Evolutionary conservation across 2,113 vertebrate species (phyloP), one percentile per base, ranked within the genome.

Genomic region (Anguilla rostrata): DNA sequence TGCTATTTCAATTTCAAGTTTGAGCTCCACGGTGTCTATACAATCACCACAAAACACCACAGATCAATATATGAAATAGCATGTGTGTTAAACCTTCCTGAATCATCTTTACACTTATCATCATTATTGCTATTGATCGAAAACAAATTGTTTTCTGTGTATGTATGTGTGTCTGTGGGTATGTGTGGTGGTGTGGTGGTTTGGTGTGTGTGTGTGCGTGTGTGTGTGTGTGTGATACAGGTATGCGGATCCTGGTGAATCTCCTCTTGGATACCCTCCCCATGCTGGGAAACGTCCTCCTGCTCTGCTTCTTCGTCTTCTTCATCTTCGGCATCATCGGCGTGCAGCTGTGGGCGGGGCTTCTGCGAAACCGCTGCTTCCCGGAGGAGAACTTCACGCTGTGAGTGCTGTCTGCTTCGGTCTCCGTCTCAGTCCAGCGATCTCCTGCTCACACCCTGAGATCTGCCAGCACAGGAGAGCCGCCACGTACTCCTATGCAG

Each of bases 221-320:
- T 60, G 18, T 66, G 40, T 78, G 20, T 66, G 82, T 85, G 43
- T 85, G n/a, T 57, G 9, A 60, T 12, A 0, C 93, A 97, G 97
- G 97, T 86, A 97, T 97, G 97, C 92, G 97, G 81, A 97, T 97
- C 92, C 94, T 97, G 84, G 97, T 97, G 81, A 97, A 97, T 9
- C 93, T 97, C 93, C 96, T 97, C 86, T 92, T 97, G 94, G 97
- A 97, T 92, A 97, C 97, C 2, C 94, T 97, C 92, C 97, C 97
- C 91, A 97, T 97, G 97, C 93, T 97, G 78, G 96, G 97, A 87
- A 97, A 97, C 0, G 97, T 97, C 40, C 97, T 97, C 29, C 95
- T 97, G 82, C 94, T 97, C 83, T 97, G 97, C 92, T 97, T 97
- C 95, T 97, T 97, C 3, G 97, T 97, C 91, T 97, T 97, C 94